These are phyloP conservation scores for Helicorthomorpha holstii DNA, from an alignment of 1,140 invertebrate genomes.

Conservation along the genomic window DNA sequence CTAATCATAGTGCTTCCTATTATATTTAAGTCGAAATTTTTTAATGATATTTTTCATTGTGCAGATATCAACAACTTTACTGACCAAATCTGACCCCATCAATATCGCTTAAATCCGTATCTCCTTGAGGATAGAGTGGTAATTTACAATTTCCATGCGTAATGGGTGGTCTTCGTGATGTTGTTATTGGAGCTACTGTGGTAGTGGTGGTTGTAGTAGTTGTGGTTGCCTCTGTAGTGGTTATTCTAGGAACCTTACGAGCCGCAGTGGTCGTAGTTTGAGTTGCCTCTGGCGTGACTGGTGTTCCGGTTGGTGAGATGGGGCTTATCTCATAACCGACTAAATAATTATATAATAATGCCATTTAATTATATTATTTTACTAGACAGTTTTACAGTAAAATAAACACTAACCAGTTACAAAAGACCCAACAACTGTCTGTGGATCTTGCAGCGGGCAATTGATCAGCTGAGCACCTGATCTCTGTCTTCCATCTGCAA, in stretches of 20 bases:
- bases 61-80: neutral
- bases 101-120: conserved; percentile 22
- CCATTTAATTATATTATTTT: too few species aligned
- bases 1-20: neutral
- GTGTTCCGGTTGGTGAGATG: too few species aligned
- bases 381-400: too few species aligned
- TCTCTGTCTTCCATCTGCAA: conserved; percentile 48
- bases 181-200: neutral
- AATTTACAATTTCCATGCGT: conserved; percentile 28
- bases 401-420: conserved; percentile 3
- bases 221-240: neutral
- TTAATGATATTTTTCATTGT: neutral
- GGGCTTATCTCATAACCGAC: neutral
- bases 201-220: neutral
- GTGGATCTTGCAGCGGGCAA: conserved; percentile 29
- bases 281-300: neutral
- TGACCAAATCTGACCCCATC: conserved; percentile 33
- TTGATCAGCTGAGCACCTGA: conserved; percentile 45
- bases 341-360: too few species aligned
- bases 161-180: conserved; percentile 11
- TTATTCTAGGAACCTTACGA: neutral
- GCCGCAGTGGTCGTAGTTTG: neutral
- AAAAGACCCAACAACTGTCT: conserved; percentile 9
- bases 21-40: neutral
- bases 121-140: conserved; percentile 23